Evolutionary conservation across 2,797 vertebrate genomes (phyloP), one percentile per base, ranked within the genome.

Genomic region (Yasuhikotakia modesta): DNA sequence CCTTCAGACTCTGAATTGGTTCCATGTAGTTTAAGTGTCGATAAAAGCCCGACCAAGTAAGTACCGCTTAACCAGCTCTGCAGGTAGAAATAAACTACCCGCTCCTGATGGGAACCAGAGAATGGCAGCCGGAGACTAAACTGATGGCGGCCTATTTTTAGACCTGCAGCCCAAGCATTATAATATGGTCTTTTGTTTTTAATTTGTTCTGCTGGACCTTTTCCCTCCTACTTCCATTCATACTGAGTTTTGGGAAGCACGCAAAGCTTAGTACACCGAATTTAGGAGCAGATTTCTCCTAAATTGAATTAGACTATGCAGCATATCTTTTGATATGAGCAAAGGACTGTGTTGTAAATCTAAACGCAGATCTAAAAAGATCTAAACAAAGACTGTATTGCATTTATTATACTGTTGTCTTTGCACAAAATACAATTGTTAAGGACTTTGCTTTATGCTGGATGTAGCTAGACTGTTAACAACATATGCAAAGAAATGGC

Each of bases 101-200:
- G 39, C 45, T 43, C 55, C 45, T 52, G 16, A 76, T 43, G 66
- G 66, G 66, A 77, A 50, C 55, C 30, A 50, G 5, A 61, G 66
- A 61, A 46, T 52, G 10, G 11, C 10, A 13, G 53, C 39, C 68
- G 22, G 22, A 68, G 53, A 69, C 75, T 69, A 77, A 27, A 61
- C 74, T 48, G 55, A 61, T 52, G 74, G 45, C 12, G 39, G 65
- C 39, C 65, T 68, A 76, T 76, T 46, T 76, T 77, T 77, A 68
- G 65, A 60, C 7, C 52, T 76, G 75, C 65, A 58, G 32, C 53
- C 69, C 65, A 48, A 69, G 53, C 53, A 61, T 14, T 65, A 69
- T 50, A 50, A 76, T 24, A 48, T 76, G 27, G 32, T 21, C 65
- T 69, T 39, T 22, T 76, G 65, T 50, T 76, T 8, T 68, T 4